Evolutionary conservation across 2,113 vertebrate genomes (phyloP), one percentile per base, ranked within the genome.

Genomic region (Channa maculata): DNA sequence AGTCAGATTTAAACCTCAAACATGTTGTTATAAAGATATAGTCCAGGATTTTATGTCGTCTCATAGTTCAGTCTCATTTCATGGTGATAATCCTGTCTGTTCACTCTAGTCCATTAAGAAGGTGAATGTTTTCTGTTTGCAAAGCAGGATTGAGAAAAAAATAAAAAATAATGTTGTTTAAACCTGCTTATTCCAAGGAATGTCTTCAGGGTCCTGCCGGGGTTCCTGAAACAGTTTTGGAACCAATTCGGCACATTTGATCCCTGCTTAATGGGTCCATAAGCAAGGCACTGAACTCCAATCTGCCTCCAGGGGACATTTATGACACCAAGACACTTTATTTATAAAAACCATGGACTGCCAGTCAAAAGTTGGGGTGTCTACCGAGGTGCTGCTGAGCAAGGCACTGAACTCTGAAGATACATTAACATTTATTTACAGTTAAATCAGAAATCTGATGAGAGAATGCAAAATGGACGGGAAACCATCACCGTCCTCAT

Each of bases 201-300:
- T 24, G 24, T 24, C 24, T 24, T 24, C 24, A 24, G 24, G 34
- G 33, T 38, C 70, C 60, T n/a, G 12, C 39, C 12, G 12, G 49
- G n/a, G 34, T n/a, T 13, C 61, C n/a, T 0, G 34, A n/a, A 41
- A 45, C 70, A 39, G 77, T 14, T 55, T 79, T 46, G 15, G 15
- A 66, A 39, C 14, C 11, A 50, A 3, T 57, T 10, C 53, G 2
- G 55, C 64, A 38, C 62, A 53, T 75, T n/a, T 5, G 38, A 74
- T 43, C 9, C 52, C 51, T 5, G 33, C 49, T 33, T 15, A 12
- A 5, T 24, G 36, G 38, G n/a, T 69, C 71, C 58, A 48, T 8
- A 14, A 74, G 65, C 64, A 87, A 89, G 88, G 85, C 83, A 82
- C 81, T 80, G 52, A 62, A 5, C 4, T 10, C 36, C 52, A 38